phyloP scores from a whole-genome alignment of 2,888 invertebrate genomes.

The Elmis aenea region DNA sequence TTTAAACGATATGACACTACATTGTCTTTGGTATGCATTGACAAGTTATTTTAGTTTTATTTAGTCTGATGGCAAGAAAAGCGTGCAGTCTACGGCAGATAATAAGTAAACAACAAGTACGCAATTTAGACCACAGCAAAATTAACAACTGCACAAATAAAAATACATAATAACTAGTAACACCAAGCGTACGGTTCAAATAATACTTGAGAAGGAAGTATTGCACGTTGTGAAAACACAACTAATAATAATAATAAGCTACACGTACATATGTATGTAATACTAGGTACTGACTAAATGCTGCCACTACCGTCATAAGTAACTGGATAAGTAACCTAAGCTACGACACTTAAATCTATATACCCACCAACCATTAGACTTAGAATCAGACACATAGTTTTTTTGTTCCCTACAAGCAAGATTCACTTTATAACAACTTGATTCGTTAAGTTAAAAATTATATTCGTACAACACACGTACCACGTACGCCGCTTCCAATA shows the following conservation, averaged over 20 bases:
- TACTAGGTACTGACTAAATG: slow-evolving; percentile 46
- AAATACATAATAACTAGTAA: slow-evolving; percentile 33
- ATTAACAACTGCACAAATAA: slow-evolving; percentile 28
- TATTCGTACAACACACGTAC: not conserved
- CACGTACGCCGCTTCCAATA: too few relatives aligned
- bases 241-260: slow-evolving; percentile 30
- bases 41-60: slow-evolving; percentile 35
- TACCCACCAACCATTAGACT: slow-evolving; percentile 36
- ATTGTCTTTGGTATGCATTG: slow-evolving; percentile 46
- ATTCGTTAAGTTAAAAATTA: too few relatives aligned
- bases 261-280: slow-evolving; percentile 35
- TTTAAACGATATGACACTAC: slow-evolving; percentile 40
- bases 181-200: slow-evolving; percentile 37
- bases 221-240: slow-evolving; percentile 43
- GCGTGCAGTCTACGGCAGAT: slow-evolving; percentile 31
- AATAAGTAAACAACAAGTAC: slow-evolving; percentile 20
- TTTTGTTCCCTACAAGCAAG: slow-evolving; percentile 12
- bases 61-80: slow-evolving; percentile 29
- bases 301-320: slow-evolving; percentile 42
- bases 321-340: slow-evolving; percentile 33
- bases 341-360: slow-evolving; percentile 20
- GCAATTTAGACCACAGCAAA: slow-evolving; percentile 8
- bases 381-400: slow-evolving; percentile 38
- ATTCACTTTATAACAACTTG: slow-evolving; percentile 14
- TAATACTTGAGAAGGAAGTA: slow-evolving; percentile 44